Evolutionary conservation across 2,797 vertebrate species (phyloP).

Genomic region (Acanthurus tractus): DNA sequence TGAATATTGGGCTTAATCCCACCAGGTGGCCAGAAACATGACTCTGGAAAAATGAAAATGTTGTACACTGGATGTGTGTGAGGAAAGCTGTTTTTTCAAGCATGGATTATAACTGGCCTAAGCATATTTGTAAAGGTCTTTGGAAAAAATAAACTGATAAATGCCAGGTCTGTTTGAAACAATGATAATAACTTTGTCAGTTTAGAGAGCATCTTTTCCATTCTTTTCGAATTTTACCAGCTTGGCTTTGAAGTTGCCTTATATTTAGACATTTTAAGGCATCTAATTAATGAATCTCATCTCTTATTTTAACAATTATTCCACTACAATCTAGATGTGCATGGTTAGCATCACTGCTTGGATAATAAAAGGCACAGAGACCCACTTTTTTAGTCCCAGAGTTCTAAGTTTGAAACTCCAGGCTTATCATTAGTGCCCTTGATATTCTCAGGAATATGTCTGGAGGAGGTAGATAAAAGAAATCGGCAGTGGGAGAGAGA

Average conservation of each 20-base stretch:
- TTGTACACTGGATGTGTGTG: too few relatives aligned
- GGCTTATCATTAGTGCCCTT: constrained; percentile 62
- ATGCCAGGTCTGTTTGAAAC: constrained; percentile 13
- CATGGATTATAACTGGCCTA: constrained; percentile 8
- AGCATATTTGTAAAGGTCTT: constrained; percentile 3
- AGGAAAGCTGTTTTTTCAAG: too few relatives aligned
- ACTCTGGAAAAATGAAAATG: too few relatives aligned
- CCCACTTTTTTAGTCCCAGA: constrained; percentile 21
- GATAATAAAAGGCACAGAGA: constrained; percentile 29
- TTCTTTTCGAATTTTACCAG: constrained; percentile 49
- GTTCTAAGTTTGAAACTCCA: constrained; percentile 50
- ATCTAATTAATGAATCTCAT: constrained; percentile 20
- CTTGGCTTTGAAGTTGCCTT: constrained; percentile 17
- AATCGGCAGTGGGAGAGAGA: constrained; percentile 45
- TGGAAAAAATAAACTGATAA: neutral
- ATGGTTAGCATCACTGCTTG: neutral
- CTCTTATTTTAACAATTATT: constrained; percentile 30
- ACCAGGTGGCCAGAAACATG: neutral
- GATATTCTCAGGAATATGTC: constrained; percentile 66
- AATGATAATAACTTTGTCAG: constrained; percentile 33
- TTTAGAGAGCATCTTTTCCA: constrained; percentile 27
- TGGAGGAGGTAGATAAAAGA: constrained; percentile 73
- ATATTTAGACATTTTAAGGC: constrained; percentile 37
- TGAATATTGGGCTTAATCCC: neutral
- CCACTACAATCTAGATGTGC: constrained; percentile 2